A percentile compares a stretch with the other conserved stretches of the same genome.
Conservation (phyloP, 2,113 vertebrate genomes). For the Malaclemys terrapin region DNA sequence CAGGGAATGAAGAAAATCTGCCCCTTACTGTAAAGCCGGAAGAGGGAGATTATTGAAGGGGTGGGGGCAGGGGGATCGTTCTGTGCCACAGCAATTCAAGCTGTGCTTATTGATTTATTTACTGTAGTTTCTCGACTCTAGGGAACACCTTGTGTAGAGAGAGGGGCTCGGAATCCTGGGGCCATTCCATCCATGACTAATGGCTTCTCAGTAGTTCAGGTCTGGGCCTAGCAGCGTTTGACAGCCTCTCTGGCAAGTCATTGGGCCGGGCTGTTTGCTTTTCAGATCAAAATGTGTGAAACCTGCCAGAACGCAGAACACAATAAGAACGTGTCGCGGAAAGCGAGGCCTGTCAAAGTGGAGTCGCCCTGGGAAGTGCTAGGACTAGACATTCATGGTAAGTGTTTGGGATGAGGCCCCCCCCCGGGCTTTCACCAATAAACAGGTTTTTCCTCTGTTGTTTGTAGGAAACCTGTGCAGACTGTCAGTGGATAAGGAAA, state of each 20-base stretch:
- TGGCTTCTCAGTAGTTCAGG: background rate
- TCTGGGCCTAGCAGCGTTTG: background rate
- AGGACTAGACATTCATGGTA: conserved; percentile 87
- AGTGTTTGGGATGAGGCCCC: background rate
- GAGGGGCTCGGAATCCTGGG: background rate
- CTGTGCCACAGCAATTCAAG: background rate
- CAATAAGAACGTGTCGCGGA: conserved; percentile 83
- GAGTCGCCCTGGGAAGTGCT: conserved; percentile 90
- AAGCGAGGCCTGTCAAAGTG: conserved; percentile 83
- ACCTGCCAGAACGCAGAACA: conserved; percentile 89
- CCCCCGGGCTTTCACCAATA: background rate
- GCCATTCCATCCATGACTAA: background rate
- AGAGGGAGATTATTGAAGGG: background rate
- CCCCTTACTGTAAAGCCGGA: background rate
- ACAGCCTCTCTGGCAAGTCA: background rate
- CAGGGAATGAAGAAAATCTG: background rate
- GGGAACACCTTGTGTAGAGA: background rate
- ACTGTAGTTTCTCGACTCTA: background rate
- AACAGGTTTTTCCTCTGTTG: background rate
- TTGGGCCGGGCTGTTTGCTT: background rate
- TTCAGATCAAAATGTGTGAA: conserved; percentile 92
- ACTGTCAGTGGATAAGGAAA: background rate
- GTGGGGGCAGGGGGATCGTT: background rate
- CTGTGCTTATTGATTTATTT: rapidly evolving
- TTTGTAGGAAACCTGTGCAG: background rate